A percentile compares a stretch with the other conserved stretches of the same genome.
Evolutionary conservation across 2,797 vertebrate species (phyloP).

Genomic region (Oryzias sinensis): DNA sequence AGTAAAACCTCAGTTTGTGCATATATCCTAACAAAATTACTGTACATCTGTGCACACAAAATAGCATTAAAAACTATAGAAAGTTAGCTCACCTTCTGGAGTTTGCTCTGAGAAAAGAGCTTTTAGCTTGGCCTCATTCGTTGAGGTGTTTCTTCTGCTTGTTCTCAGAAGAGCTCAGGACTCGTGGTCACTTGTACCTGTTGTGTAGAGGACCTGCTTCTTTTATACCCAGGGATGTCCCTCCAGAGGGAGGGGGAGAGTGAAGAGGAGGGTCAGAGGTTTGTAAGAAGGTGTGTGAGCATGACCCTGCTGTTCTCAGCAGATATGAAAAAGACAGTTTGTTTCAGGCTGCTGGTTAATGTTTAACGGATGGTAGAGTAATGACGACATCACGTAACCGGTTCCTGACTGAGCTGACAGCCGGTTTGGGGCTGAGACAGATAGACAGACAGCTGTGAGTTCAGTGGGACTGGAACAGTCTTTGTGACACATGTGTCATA

Average conservation of each 20-base stretch:
- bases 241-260: constrained; percentile 3
- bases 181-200: constrained; percentile 21
- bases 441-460: not conserved
- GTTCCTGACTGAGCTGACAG: constrained; percentile 30
- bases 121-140: constrained; percentile 49
- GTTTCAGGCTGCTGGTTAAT: constrained; percentile 44
- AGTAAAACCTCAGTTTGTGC: not conserved
- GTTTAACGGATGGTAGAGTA: constrained; percentile 44
- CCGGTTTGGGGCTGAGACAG: constrained; percentile 4
- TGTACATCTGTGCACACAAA: not conserved
- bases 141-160: constrained; percentile 7
- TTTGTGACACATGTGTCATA: not conserved
- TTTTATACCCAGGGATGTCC: constrained; percentile 64
- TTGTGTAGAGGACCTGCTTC: constrained; percentile 12
- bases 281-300: constrained; percentile 7
- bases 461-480: not conserved
- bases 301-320: constrained; percentile 31
- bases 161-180: constrained; percentile 18
- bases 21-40: not conserved
- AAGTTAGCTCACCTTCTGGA: constrained; percentile 47
- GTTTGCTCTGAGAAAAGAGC: constrained; percentile 13
- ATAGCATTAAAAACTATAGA: not conserved
- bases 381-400: constrained; percentile 20
- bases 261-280: not conserved
- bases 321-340: constrained; percentile 31